Evolutionary conservation across 1,140 invertebrate species (phyloP).

Genomic region (Lordiphosa stackelbergi): DNA sequence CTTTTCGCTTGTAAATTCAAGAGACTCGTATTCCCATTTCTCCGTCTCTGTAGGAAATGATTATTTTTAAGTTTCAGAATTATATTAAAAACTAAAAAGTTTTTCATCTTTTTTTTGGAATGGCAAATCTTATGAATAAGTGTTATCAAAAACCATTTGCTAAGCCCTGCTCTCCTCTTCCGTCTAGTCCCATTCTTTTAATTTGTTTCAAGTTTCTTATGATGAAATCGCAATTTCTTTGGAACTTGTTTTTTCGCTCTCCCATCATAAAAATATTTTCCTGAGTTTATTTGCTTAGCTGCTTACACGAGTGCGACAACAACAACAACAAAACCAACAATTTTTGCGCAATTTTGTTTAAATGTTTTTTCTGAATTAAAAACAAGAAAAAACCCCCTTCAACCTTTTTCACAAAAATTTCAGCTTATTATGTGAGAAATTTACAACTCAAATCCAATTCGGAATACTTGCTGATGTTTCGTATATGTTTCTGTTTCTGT

Average conservation of each 20-base stretch:
- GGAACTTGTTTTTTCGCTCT: constrained; percentile 25
- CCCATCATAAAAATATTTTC: constrained; percentile 18
- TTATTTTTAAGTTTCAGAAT: too few relatives aligned
- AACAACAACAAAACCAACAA: constrained; percentile 6
- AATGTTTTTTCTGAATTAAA: constrained; percentile 14
- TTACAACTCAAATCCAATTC: constrained; percentile 31
- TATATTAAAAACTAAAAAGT: too few relatives aligned
- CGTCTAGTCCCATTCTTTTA: too few relatives aligned
- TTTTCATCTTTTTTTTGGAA: too few relatives aligned
- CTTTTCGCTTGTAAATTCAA: too few relatives aligned
- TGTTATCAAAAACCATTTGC: too few relatives aligned
- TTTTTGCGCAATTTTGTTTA: constrained; percentile 51
- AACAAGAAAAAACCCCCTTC: constrained; percentile 9
- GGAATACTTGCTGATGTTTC: constrained; percentile 30
- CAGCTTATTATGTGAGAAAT: constrained; percentile 41
- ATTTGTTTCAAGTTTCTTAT: constrained; percentile 15
- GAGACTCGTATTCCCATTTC: too few relatives aligned
- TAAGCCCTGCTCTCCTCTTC: too few relatives aligned
- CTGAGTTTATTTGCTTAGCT: constrained; percentile 63
- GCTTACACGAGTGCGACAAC: constrained; percentile 26
- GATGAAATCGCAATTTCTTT: constrained; percentile 67
- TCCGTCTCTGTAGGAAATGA: too few relatives aligned
- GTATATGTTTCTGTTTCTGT: constrained; percentile 29
- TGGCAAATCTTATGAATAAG: too few relatives aligned
- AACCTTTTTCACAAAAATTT: constrained; percentile 34